phyloP scores from a whole-genome alignment of 2,888 invertebrate genomes.

The Aphodius granarius region DNA sequence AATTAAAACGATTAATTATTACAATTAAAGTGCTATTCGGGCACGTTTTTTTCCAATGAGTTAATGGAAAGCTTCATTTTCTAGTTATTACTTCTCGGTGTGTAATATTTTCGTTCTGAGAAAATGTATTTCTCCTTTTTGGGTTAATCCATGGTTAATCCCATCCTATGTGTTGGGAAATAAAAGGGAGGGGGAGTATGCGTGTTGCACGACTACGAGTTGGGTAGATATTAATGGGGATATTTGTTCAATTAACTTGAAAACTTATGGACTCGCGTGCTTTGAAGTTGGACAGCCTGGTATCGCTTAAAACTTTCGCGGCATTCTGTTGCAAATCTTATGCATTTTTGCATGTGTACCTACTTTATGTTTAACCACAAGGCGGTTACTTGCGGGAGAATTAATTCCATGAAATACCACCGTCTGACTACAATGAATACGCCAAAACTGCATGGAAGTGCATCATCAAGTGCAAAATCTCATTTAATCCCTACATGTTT shows the following conservation, averaged over 20 bases:
- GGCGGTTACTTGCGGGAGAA: neutral
- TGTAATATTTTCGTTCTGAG: neutral
- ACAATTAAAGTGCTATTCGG: slow-evolving; percentile 11
- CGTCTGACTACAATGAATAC: neutral
- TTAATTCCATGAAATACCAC: neutral
- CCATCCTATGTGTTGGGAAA: neutral
- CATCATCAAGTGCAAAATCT: no score
- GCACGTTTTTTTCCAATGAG: neutral
- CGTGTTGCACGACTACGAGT: neutral
- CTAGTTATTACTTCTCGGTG: neutral
- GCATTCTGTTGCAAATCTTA: neutral
- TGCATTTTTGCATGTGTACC: neutral
- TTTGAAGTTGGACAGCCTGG: neutral
- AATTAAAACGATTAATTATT: slow-evolving; percentile 14
- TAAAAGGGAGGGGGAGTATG: neutral
- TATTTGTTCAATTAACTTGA: neutral
- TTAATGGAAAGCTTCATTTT: neutral
- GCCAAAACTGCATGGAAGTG: no score
- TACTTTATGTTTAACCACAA: neutral
- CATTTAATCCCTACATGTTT: no score
- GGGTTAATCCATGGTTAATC: neutral
- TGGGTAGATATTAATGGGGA: neutral
- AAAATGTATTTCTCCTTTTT: neutral
- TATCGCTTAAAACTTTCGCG: neutral
- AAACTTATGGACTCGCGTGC: neutral